Evolutionary conservation across 2,797 vertebrate genomes (phyloP), one percentile per base, ranked within the genome.

Genomic region (Nannoperca obscura): DNA sequence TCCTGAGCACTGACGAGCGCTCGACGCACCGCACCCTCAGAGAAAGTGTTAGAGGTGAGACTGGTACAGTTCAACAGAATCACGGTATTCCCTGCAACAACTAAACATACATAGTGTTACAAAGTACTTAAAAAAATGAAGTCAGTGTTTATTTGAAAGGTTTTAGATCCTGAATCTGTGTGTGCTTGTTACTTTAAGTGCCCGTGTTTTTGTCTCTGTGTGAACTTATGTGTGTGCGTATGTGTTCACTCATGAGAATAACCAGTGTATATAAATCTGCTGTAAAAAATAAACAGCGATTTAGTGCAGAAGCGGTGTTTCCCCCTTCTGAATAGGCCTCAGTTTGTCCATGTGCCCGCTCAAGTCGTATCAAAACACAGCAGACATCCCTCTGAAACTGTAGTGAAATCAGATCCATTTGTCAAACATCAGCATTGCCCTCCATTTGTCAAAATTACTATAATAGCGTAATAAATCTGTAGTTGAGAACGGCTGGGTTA

Each of bases 211-310:
- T 68, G 71, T 54, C 20, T 55, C 44, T 49, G 68, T 64, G 40
- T 36, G 66, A 53, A 46, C 38, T 20, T 73, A 14, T 69, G 49
- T 55, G 24, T 65, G 61, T 17, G 50, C 73, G 72, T 71, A 67
- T 80, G 67, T 47, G 75, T 65, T 81, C 66, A 65, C 74, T 85
- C 44, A 47, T 85, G 83, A 91, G 85, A 91, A 90, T 87, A 88
- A 73, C 38, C 82, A 50, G 80, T 54, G 69, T 80, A 42, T 87
- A 91, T 88, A 91, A 90, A 92, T 91, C 84, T 88, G 72, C 82
- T 75, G 66, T 86, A 82, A 87, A 91, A 92, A 93, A 87, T 82
- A 92, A 92, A 91, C 82, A 85, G 62, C 42, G 63, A 84, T 84
- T 84, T 84, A 82, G 80, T 68, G 80, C 89, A 91, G 79, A 87